A percentile compares a stretch with the other conserved stretches of the same genome.
phyloP scores from a whole-genome alignment of 2,797 vertebrate genomes.

The Taenioides sp. region DNA sequence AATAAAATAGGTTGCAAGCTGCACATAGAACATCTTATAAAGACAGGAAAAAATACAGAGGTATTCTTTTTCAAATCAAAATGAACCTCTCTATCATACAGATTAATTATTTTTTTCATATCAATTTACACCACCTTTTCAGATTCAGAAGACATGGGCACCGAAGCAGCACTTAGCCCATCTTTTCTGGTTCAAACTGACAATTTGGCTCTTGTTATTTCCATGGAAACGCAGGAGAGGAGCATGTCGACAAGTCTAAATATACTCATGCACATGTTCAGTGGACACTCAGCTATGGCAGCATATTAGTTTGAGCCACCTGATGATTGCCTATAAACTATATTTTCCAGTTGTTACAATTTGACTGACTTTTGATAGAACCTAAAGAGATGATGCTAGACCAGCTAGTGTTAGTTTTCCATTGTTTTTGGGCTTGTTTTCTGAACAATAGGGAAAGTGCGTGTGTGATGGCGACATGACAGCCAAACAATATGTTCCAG shows the following conservation, averaged over 20 bases:
- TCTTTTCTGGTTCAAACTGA: constrained; percentile 44
- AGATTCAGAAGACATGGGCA: neutral
- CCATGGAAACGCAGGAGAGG: constrained; percentile 72
- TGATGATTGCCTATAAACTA: neutral
- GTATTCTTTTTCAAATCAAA: neutral
- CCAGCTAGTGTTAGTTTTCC: neutral
- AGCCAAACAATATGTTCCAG: constrained; percentile 19
- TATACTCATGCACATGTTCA: constrained; percentile 44
- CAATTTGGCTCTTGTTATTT: constrained; percentile 72
- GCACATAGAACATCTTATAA: neutral
- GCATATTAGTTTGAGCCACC: neutral
- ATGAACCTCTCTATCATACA: neutral
- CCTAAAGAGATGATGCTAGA: neutral
- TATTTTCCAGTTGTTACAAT: neutral
- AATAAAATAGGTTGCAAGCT: neutral
- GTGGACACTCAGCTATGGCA: constrained; percentile 3
- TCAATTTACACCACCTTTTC: neutral
- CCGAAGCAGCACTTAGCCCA: neutral
- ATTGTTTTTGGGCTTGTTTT: neutral
- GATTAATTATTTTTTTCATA: neutral
- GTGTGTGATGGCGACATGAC: constrained; percentile 15
- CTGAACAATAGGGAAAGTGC: neutral
- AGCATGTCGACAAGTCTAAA: constrained; percentile 67
- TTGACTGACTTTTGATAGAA: neutral
- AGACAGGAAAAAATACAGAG: neutral